phyloP scores from a whole-genome alignment of 2,797 vertebrate species.

The Coccyzus lansbergi region DNA sequence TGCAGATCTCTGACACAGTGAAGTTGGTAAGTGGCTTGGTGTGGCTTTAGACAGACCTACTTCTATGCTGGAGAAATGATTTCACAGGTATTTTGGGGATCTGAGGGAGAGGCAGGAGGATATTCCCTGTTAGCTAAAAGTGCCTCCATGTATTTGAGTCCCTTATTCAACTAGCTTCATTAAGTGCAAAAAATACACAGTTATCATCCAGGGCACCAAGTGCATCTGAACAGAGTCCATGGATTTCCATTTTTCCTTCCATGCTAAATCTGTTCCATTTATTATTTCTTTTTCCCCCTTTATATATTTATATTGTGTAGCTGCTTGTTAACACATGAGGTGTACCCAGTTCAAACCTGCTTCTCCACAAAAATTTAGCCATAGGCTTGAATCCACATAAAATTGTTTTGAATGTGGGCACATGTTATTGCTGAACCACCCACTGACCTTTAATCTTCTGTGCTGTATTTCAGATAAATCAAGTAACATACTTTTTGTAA shows the following conservation, averaged over 20 bases:
- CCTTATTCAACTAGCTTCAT: neutral
- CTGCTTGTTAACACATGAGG: neutral
- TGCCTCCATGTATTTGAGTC: neutral
- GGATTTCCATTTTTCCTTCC: neutral
- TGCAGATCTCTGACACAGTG: neutral
- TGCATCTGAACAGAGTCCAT: neutral
- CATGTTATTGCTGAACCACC: neutral
- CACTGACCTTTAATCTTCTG: neutral
- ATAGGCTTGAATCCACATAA: neutral
- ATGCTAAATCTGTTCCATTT: neutral
- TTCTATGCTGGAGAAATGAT: slow-evolving; percentile 7
- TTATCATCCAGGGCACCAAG: neutral
- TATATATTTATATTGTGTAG: neutral
- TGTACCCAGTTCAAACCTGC: neutral
- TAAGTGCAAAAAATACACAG: neutral
- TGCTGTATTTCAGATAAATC: neutral
- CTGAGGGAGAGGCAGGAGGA: neutral
- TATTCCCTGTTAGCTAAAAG: neutral
- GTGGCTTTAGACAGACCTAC: neutral
- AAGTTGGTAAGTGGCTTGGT: neutral
- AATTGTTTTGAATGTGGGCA: neutral
- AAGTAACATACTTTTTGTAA: neutral
- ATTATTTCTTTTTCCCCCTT: neutral
- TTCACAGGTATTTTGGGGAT: neutral
- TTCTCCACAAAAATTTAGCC: neutral